Evolutionary conservation across 2,888 invertebrate species (phyloP), one percentile per base, ranked within the genome.

Genomic region (Rhamnusium bicolor): DNA sequence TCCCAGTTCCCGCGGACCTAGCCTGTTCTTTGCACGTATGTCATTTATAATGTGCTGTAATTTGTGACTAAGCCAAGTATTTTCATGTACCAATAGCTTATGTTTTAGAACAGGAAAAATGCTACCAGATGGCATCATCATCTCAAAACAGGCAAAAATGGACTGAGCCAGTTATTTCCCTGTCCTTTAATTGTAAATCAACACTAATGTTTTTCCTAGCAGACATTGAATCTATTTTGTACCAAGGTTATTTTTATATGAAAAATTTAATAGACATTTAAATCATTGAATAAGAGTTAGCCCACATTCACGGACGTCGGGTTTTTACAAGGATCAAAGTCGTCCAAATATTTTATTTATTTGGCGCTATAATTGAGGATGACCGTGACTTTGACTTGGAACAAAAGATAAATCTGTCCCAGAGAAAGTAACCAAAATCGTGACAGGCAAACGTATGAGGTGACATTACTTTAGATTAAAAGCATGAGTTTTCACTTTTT

Each of bases 151-250:
- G 47, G 16, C 47, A 47, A 47, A 47, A 4, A 4, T 47, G 47
- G 47, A 29, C 29, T 29, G 29, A 29, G 29, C 47, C n/a, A 47
- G 47, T 47, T 47, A 47, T 47, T 47, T 47, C 2, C 47, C 47
- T 47, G 6, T 47, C 1, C 47, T 71, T 73, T 56, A 73, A 73
- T 71, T 71, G 61, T 71, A 73, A 65, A 65, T 70, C 73, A 60
- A 63, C 70, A 46, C 21, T 53, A 69, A 69, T 61, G 56, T 74
- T 51, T 74, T 60, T 47, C 70, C 71, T 69, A 49, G 74, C 74
- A 68, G 78, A 78, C 78, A 76, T 78, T 78, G 78, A 78, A 78
- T 74, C 78, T 74, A 78, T 78, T 78, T 71, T 61, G 61, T 65
- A 69, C 63, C 78, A 78, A 78, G 78, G 78, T 74, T 76, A 69